Base-by-base conservation (phyloP, 2,797 vertebrate species). In the Ptychadena robeensis region DNA sequence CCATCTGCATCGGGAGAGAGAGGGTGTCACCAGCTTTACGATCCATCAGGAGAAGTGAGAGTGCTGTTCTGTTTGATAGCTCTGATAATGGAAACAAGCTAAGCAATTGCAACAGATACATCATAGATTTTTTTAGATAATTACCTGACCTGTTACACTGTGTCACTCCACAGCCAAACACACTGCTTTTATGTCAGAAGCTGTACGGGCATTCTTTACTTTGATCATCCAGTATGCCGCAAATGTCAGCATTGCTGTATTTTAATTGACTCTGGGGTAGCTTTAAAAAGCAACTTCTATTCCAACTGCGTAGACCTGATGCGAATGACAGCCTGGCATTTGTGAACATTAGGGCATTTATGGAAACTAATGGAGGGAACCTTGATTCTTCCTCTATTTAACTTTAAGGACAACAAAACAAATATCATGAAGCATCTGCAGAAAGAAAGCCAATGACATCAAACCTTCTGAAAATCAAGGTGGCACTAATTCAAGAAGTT, bases 81-180 rank as follows among this genome's bases (percentile, higher is more conserved):
- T 90, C 87, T 92, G 92, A 93, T 93, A 92, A 93, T 89, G 91
- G 92, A 90, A 87, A 91, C 90, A 90, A 88, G 89, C 87, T 91
- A 90, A 92, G 90, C 88, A 88, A 87, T 87, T 85, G 91, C 90
- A 92, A 92, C 92, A 93, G 90, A 91, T 91, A 92, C 86, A 93
- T 95, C 92, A 93, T 87, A 92, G 89, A 87, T 91, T 88, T 90
- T 89, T 91, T 91, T 85, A 81, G 83, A 89, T 95, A 93, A 95
- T 96, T 94, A 94, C 90, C 91, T 92, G 93, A 94, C 94, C 94
- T 94, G 93, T 94, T 95, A 92, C 91, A 87, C 89, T 82, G 88
- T 92, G 91, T 91, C 93, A 92, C 85, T 89, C 88, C 86, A 86
- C 90, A 89, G 87, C 91, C 92, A 93, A 92, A 93, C 92, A 92